Evolutionary conservation across 2,888 invertebrate genomes (phyloP), one percentile per base, ranked within the genome.

Genomic region (Urechis unicinctus): DNA sequence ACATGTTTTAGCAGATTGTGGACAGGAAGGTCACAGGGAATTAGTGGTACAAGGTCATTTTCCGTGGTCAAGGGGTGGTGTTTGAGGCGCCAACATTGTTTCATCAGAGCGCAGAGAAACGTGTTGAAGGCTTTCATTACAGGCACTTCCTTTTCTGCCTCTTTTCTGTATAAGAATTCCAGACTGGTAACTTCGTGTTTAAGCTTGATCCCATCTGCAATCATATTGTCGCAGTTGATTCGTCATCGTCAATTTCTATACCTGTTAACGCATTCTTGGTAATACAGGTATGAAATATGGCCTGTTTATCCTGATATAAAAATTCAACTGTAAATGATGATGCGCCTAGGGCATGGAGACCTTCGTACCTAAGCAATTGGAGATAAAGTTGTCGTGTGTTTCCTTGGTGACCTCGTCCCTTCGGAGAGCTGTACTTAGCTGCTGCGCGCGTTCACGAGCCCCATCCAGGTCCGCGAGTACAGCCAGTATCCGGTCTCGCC

Each of bases 41-140:
- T 24, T 50, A 17, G 17, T 54, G 52, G 41, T 25, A 52, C 21
- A 42, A 60, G 57, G 55, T 64, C 61, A 9, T 29, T 46, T 2
- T 58, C 52, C 13, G 17, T 25, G 22, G 59, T 58, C 22, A 63
- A 54, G 9, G 61, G 55, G 53, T 64, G 64, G 46, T 60, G 61
- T 48, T 64, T 64, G 13, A 59, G 52, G 4, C 64, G 59, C 61
- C 61, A 61, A 48, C 63, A 61, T 45, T 61, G 63, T 21, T 59
- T 53, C 47, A 64, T 29, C 24, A 48, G 45, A 9, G 58, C 31
- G n/a, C 45, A 43, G 21, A 64, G 50, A 47, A 64, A 55, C 9
- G 28, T 26, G 47, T 61, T 55, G 42, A 64, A 50, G 4, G 26
- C 41, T 2, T 57, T 45, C 41, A 51, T 30, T 5, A 53, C 52